Evolutionary conservation across 2,888 invertebrate genomes (phyloP), one percentile per base, ranked within the genome.

Genomic region (Trachelus troglodyta): DNA sequence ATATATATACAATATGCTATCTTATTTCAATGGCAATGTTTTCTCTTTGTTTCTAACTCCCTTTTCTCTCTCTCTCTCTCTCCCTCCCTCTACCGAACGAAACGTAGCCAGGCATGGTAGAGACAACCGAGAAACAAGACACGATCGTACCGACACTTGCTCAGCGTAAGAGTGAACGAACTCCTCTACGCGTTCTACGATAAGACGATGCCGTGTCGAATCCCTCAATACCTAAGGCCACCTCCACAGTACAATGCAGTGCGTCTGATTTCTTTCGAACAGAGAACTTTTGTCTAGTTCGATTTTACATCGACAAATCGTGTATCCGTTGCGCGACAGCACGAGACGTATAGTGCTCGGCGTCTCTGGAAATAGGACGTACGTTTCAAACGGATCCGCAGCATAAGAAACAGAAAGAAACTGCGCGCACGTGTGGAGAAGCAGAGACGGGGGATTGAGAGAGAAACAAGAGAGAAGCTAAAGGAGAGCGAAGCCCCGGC

Each of bases 391-490:
- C 56, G 56, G 56, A 56, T 56, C 56, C 56, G 23, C 56, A 56
- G 56, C 56, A 56, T 56, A 56, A 77, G 79, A 79, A 56, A 56
- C 35, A 69, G 74, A 69, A 31, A 68, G 40, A 30, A 68, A 35
- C 74, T 34, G 74, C 34, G 74, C 74, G 74, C 71, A 74, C 74
- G 74, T 74, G 74, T 35, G 74, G 71, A 31, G 71, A 71, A 34
- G 15, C 31, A 31, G 71, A 71, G 71, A 2, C 31, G 71, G 30
- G 12, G 33, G 12, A 12, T 71, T 35, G 71, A 69, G 78, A 79
- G 75, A 69, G 75, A 34, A 81, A 75, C 79, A 81, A 76, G 79
- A 75, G 79, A 75, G 76, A 81, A 80, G 79, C 81, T 81, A 76
- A 77, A 68, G 71, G 71, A 71, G 12, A 31, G 71, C 12, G 71